A percentile compares a stretch with the other conserved stretches of the same genome.
Evolutionary conservation across 2,888 invertebrate genomes (phyloP).

Genomic region (Teleiodes luculella): DNA sequence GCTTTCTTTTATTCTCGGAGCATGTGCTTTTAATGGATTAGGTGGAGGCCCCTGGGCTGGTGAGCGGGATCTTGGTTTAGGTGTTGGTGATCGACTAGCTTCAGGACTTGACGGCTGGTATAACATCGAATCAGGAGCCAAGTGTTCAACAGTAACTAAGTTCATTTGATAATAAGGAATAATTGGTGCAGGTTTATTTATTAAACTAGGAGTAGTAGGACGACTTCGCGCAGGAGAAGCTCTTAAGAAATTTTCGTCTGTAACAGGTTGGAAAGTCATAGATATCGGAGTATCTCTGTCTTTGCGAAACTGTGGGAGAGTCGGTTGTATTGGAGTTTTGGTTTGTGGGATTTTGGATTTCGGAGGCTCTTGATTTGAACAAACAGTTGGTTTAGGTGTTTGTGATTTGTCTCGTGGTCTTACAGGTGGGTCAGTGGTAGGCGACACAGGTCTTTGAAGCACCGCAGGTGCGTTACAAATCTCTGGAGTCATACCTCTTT

Average conservation of each 20-base stretch:
- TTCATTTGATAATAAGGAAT: slow-evolving; percentile 90
- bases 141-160: slow-evolving; percentile 83
- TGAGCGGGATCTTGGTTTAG: slow-evolving; percentile 80
- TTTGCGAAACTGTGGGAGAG: slow-evolving; percentile 59
- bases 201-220: slow-evolving; percentile 84
- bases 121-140: slow-evolving; percentile 78
- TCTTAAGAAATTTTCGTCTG: slow-evolving; percentile 73
- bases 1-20: slow-evolving; percentile 79
- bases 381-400: slow-evolving; percentile 36
- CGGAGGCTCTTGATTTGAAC: slow-evolving; percentile 27
- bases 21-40: slow-evolving; percentile 82
- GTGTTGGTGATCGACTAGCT: slow-evolving; percentile 81
- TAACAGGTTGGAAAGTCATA: slow-evolving; percentile 82
- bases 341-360: slow-evolving; percentile 35
- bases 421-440: slow-evolving; percentile 59
- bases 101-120: slow-evolving; percentile 80
- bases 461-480: slow-evolving; percentile 61
- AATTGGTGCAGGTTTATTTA: slow-evolving; percentile 85
- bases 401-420: slow-evolving; percentile 53
- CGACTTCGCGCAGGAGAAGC: slow-evolving; percentile 77
- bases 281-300: slow-evolving; percentile 71
- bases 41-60: slow-evolving; percentile 86
- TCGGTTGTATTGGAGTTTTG: slow-evolving; percentile 37
- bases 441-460: slow-evolving; percentile 63
- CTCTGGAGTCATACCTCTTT: slow-evolving; percentile 79